Evolutionary conservation across 1,140 invertebrate genomes (phyloP), one percentile per base, ranked within the genome.

Genomic region (Bombus balteatus): DNA sequence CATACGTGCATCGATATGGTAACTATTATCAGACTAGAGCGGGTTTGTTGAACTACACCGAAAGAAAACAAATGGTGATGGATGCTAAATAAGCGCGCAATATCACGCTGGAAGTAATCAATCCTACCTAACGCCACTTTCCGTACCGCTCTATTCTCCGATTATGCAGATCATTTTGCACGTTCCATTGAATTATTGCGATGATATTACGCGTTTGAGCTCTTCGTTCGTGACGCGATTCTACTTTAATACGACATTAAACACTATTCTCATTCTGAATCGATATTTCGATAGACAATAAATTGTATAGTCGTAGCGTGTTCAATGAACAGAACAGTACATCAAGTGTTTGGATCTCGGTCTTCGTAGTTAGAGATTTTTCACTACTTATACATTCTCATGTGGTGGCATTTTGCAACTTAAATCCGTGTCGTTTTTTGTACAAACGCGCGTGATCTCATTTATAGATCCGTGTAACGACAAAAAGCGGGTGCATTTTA

Each of bases 151-250:
- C 6, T 41, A 25, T 41, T 32, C 8, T 62, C 32, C n/a, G 37
- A 62, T 43, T 41, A 62, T 53, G 37, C 28, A 32, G 12, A 62
- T 70, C 53, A 34, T 41, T 81, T 62, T 62, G 15, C 80, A 73
- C 39, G 39, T 81, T n/a, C 34, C n/a, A 62, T 34, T 81, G 53
- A 37, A 18, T 88, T 70, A 70, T 77, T 53, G 62, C n/a, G 37
- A 72, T 47, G 80, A 81, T 74, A 84, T 66, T 80, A 43, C 37
- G 41, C 43, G 15, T 34, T 53, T 18, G 25, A 73, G n/a, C 70
- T 57, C 34, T 70, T 76, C 32, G 47, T 68, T 68, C 66, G 78
- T 76, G 86, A 77, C 86, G 68, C 62, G 81, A 57, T 85, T 73
- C 47, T 81, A 41, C 68, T 59, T 72, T 34, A 70, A 80, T 80